Conservation (phyloP, 2,888 invertebrate species). For the Ptychoptera contaminata region DNA sequence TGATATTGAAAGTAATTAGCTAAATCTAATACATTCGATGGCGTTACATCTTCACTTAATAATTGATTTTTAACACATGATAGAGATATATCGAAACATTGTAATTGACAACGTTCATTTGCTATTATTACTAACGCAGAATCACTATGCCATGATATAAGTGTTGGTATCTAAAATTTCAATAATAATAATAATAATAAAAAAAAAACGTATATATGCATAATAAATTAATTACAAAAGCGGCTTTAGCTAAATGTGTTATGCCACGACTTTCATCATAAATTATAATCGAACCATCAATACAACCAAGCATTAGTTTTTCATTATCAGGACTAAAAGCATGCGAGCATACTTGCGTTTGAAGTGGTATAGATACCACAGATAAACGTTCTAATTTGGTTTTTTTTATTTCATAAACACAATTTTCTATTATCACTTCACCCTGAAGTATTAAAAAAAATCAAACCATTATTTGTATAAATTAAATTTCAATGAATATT, state of each 20-base stretch:
- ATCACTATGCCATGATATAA: conserved; percentile 55
- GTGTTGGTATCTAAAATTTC: conserved; percentile 40
- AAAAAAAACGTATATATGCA: conserved; percentile 1
- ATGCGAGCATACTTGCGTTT: conserved; percentile 51
- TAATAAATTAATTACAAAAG: conserved; percentile 47
- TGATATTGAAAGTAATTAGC: conserved; percentile 35
- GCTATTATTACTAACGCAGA: conserved; percentile 50
- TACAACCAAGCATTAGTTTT: conserved; percentile 63
- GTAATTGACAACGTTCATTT: conserved; percentile 56
- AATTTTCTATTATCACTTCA: conserved; percentile 55
- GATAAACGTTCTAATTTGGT: conserved; percentile 44
- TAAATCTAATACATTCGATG: conserved; percentile 45
- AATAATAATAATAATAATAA: conserved; percentile 2
- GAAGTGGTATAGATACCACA: conserved; percentile 51
- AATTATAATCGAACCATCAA: conserved; percentile 68
- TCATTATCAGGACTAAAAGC: conserved; percentile 54
- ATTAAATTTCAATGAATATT: conserved; percentile 16
- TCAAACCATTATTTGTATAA: conserved; percentile 4
- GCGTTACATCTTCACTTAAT: conserved; percentile 45
- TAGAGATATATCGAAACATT: conserved; percentile 59
- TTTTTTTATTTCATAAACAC: conserved; percentile 43
- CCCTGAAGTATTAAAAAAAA: conserved; percentile 26
- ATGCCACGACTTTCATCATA: conserved; percentile 60
- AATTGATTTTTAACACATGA: conserved; percentile 49
- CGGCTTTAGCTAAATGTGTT: conserved; percentile 58